phyloP scores from a whole-genome alignment of 2,797 vertebrate species.

The Pygocentrus nattereri region DNA sequence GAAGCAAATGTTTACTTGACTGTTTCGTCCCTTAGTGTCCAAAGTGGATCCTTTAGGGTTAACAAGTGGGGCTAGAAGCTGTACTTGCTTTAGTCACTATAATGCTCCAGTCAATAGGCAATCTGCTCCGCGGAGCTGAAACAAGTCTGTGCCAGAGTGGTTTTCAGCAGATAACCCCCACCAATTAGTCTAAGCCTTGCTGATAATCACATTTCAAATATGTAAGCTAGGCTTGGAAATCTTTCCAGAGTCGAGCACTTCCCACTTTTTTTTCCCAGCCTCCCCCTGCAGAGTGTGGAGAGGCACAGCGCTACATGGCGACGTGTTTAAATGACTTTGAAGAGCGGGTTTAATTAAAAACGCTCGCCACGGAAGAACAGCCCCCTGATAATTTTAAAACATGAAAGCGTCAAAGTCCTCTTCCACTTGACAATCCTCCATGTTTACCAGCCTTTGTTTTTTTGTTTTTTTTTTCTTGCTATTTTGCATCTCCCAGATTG shows the following conservation, averaged over 20 bases:
- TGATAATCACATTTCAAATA: conserved; percentile 59
- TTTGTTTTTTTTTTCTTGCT: too few species aligned
- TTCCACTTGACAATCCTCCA: conserved; percentile 9
- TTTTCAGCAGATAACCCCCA: conserved; percentile 20
- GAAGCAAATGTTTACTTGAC: not conserved
- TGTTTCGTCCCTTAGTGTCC: not conserved
- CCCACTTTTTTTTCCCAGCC: conserved; percentile 13
- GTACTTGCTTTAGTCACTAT: conserved; percentile 39
- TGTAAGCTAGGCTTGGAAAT: conserved; percentile 46
- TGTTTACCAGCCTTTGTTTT: conserved; percentile 16
- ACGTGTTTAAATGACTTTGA: conserved; percentile 55
- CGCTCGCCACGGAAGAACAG: conserved; percentile 49
- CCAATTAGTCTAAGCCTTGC: conserved; percentile 57
- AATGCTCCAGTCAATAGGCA: conserved; percentile 59
- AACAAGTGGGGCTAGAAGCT: not conserved
- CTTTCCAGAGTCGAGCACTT: conserved; percentile 38
- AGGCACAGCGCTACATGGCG: conserved; percentile 40
- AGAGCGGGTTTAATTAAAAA: conserved; percentile 61
- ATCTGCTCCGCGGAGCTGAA: conserved; percentile 24
- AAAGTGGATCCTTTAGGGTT: not conserved
- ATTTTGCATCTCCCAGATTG: conserved; percentile 79
- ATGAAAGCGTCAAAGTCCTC: conserved; percentile 42
- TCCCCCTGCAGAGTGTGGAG: conserved; percentile 31
- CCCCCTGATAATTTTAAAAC: conserved; percentile 47
- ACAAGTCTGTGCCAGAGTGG: conserved; percentile 19